These are phyloP conservation scores for Erebia aethiops DNA, from an alignment of 2,888 invertebrate genomes.

Conservation along the genomic window DNA sequence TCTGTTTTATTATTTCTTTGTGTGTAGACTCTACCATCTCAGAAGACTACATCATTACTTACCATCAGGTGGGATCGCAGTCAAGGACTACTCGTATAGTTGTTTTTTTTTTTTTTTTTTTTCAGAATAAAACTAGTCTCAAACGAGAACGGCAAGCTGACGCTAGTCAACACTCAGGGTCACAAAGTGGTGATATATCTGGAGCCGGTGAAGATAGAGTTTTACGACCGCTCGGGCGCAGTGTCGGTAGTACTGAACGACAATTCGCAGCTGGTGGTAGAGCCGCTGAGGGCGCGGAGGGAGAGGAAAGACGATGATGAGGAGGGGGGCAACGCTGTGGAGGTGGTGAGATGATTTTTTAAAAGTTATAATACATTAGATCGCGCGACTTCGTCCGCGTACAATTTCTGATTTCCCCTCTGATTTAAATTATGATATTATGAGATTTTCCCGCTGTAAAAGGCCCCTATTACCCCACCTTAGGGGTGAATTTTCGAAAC, in stretches of 20 bases:
- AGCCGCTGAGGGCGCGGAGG: constrained; percentile 90
- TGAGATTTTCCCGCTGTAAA: too few relatives aligned
- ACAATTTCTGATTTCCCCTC: too few relatives aligned
- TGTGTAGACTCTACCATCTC: too few relatives aligned
- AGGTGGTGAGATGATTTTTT: constrained; percentile 41
- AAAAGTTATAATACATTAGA: background rate
- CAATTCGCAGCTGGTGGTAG: constrained; percentile 95
- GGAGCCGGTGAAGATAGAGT: constrained; percentile 93
- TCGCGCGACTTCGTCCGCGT: too few relatives aligned
- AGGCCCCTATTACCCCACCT: too few relatives aligned
- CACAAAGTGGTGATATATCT: constrained; percentile 84
- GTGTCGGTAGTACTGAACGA: constrained; percentile 93
- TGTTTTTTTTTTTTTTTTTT: constrained; percentile 1
- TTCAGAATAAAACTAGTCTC: constrained; percentile 65
- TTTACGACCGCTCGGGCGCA: constrained; percentile 86
- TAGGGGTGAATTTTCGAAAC: too few relatives aligned
- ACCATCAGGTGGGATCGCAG: too few relatives aligned
- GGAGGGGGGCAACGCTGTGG: constrained; percentile 52
- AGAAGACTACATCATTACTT: too few relatives aligned
- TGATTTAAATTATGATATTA: too few relatives aligned
- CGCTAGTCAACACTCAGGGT: constrained; percentile 64
- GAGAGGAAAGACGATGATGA: constrained; percentile 73
- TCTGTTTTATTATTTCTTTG: too few relatives aligned
- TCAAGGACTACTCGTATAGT: too few relatives aligned
- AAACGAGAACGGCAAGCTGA: constrained; percentile 61